Evolutionary conservation across 2,888 invertebrate genomes (phyloP), one percentile per base, ranked within the genome.

Genomic region (Panzeria rudis): DNA sequence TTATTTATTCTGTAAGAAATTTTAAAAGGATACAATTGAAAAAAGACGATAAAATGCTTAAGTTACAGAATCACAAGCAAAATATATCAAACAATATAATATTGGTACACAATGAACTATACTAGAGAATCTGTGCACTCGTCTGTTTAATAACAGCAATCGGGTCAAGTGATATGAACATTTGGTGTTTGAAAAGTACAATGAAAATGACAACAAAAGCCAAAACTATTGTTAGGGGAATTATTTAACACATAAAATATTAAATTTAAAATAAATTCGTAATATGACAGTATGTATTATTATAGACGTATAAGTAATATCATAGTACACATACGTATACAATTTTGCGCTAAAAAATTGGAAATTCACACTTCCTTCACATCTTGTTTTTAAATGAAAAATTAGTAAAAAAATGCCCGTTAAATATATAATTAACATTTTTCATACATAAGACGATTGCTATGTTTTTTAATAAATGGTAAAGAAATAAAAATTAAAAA

Each of bases 201-300:
- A 68, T 68, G 35, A 68, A 35, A 77, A 47, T 59, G 56, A 59
- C 47, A 59, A 50, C 32, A 62, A 64, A 71, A 79, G 54, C 62
- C 77, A 78, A 69, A 41, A 59, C 69, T 64, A 47, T 72, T 79
- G 71, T 64, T 79, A 47, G 15, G 62, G 71, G 61, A 78, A 32
- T 78, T 38, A 44, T 32, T 61, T 29, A 29, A 23, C 38, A 59
- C 44, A 59, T 23, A 44, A 35, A 29, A 29, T 29, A 29, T 29
- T 29, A 29, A 29, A 29, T 29, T 2, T 4, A 29, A 29, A 29
- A 29, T n/a, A n/a, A n/a, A n/a, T n/a, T n/a, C n/a, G n/a, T n/a
- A n/a, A n/a, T n/a, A n/a, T n/a, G n/a, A n/a, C n/a, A n/a, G n/a
- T n/a, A n/a, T n/a, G n/a, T n/a, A n/a, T n/a, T n/a, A n/a, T n/a